Conservation (phyloP, 2,113 vertebrate genomes). For the Psophia crepitans region DNA sequence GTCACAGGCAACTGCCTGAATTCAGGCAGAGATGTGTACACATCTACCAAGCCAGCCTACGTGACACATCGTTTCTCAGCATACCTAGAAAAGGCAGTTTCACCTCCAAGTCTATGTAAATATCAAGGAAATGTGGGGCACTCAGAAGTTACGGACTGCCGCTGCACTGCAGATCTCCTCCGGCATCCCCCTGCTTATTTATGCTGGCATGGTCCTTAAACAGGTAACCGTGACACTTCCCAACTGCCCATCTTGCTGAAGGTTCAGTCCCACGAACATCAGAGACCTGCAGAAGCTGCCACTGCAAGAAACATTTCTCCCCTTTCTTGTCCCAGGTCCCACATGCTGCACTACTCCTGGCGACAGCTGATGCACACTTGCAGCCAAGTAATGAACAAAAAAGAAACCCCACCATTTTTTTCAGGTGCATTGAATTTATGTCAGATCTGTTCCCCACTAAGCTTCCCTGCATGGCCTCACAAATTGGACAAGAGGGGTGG, state of each 20-base stretch:
- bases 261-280: neutral
- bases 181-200: neutral
- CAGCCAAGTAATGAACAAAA: neutral
- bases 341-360: neutral
- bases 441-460: neutral
- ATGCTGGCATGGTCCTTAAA: neutral
- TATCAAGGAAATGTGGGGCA: neutral
- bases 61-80: neutral
- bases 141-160: neutral
- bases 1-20: neutral
- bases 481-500: neutral
- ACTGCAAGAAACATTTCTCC: neutral
- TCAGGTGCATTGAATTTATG: neutral
- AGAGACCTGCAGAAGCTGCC: neutral
- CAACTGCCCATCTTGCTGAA: neutral
- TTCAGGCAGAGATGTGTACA: neutral
- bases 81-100: neutral
- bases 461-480: neutral
- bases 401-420: neutral
- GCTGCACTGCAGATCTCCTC: neutral
- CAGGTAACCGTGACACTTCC: neutral
- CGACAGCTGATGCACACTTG: fast-evolving
- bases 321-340: neutral
- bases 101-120: neutral
- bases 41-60: neutral